phyloP scores from a whole-genome alignment of 2,113 vertebrate genomes.

The Nyctibius bracteatus region DNA sequence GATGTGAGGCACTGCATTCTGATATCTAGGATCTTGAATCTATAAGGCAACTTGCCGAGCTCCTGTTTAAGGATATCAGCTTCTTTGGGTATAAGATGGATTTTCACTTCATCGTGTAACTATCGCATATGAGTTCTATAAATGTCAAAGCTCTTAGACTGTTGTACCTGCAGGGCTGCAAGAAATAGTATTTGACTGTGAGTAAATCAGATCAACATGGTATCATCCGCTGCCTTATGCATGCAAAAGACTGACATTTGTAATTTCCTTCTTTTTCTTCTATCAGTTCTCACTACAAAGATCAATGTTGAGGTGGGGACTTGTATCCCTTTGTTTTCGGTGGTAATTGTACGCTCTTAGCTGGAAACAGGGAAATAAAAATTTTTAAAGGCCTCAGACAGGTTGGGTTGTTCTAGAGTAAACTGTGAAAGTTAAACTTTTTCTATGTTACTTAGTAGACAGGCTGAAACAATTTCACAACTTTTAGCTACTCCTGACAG shows the following conservation, averaged over 20 bases:
- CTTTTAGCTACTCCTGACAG: not conserved
- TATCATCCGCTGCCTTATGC: not conserved
- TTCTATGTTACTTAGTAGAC: not conserved
- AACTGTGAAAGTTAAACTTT: not conserved
- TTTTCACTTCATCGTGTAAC: not conserved
- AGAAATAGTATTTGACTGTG: not conserved
- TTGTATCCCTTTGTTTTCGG: not conserved
- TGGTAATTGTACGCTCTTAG: not conserved
- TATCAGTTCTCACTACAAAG: not conserved
- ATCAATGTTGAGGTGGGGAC: not conserved
- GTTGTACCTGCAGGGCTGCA: not conserved
- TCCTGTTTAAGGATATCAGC: not conserved
- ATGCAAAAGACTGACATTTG: not conserved
- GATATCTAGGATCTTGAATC: not conserved
- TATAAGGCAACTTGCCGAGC: not conserved
- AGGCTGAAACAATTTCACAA: not conserved
- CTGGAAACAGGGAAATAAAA: not conserved
- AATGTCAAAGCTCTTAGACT: not conserved
- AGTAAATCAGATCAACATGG: not conserved
- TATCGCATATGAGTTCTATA: not conserved
- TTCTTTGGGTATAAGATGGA: not conserved
- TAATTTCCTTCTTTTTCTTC: not conserved
- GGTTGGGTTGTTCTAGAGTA: not conserved
- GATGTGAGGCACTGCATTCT: not conserved
- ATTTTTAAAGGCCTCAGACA: not conserved